Conservation (phyloP, 2,888 invertebrate genomes). For the Parelbella ahira region DNA sequence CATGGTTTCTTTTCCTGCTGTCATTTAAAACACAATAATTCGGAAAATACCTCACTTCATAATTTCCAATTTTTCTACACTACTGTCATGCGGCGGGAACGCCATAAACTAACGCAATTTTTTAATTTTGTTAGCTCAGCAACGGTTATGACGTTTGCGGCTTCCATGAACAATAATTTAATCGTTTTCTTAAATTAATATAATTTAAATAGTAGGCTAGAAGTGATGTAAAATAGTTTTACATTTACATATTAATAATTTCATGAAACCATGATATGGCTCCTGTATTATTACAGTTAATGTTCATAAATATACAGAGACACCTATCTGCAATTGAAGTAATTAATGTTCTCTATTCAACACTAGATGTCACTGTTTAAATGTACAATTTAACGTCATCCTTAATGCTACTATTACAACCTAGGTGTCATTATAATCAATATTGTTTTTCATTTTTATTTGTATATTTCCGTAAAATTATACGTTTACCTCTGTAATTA, state of each 20-base stretch:
- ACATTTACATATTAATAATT: no score
- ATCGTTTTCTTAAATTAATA: no score
- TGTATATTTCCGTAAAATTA: no score
- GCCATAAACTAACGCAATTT: conserved; percentile 35
- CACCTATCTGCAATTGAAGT: not conserved
- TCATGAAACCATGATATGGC: no score
- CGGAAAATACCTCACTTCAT: conserved; percentile 49
- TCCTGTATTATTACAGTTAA: no score
- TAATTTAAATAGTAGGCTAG: no score
- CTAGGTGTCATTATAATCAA: no score
- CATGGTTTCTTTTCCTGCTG: conserved; percentile 90
- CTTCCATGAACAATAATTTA: conserved; percentile 18
- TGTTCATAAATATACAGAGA: not conserved
- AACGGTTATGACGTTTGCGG: conserved; percentile 14
- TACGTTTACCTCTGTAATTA: no score
- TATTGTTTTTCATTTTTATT: no score
- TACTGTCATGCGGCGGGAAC: conserved; percentile 38
- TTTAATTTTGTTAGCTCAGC: conserved; percentile 19
- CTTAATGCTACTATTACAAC: no score
- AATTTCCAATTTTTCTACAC: conserved; percentile 38
- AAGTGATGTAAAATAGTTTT: no score
- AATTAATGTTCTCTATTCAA: conserved; percentile 1
- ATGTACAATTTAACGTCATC: no score
- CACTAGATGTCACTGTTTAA: conserved; percentile 12
- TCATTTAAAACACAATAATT: conserved; percentile 83